Percentiles rank a stretch among this genome's conserved stretches.
Conservation (phyloP, 2,797 vertebrate genomes). For the Ambastaia sidthimunki region DNA sequence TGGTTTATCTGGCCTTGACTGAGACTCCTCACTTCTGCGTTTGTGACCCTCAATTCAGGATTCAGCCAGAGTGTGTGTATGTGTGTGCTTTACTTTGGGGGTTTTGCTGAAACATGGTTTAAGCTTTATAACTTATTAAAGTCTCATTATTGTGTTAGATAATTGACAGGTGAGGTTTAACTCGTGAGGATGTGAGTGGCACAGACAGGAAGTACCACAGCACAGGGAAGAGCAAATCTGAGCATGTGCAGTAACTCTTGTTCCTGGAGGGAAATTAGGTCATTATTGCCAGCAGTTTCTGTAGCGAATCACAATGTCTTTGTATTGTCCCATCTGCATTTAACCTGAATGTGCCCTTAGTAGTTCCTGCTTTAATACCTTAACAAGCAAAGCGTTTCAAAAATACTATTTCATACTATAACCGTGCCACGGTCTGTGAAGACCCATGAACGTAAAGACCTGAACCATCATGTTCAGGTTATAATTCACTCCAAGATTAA, state of each 20-base stretch:
- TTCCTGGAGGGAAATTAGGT: conserved; percentile 51
- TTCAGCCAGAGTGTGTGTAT: background rate
- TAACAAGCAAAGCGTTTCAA: too few species aligned
- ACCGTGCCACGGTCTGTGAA: background rate
- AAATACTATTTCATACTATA: background rate
- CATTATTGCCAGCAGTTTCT: conserved; percentile 12
- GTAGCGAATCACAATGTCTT: too few species aligned
- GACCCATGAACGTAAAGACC: too few species aligned
- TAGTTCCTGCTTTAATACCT: background rate
- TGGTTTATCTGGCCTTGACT: conserved; percentile 57
- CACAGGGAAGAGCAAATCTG: conserved; percentile 16
- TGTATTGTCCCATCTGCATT: background rate
- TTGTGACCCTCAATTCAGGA: conserved; percentile 12
- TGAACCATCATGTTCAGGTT: too few species aligned
- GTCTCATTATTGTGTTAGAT: conserved; percentile 5
- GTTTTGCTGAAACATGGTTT: background rate
- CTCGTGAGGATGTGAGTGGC: background rate
- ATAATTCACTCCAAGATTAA: too few species aligned
- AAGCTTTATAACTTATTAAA: background rate
- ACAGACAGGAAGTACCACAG: conserved; percentile 44
- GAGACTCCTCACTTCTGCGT: conserved; percentile 5
- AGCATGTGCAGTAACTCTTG: conserved; percentile 30
- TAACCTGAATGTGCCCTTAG: background rate
- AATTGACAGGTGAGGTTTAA: conserved; percentile 8
- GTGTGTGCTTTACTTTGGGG: background rate